Conservation (phyloP, 2,797 vertebrate genomes). For the Pelochelys cantorii region DNA sequence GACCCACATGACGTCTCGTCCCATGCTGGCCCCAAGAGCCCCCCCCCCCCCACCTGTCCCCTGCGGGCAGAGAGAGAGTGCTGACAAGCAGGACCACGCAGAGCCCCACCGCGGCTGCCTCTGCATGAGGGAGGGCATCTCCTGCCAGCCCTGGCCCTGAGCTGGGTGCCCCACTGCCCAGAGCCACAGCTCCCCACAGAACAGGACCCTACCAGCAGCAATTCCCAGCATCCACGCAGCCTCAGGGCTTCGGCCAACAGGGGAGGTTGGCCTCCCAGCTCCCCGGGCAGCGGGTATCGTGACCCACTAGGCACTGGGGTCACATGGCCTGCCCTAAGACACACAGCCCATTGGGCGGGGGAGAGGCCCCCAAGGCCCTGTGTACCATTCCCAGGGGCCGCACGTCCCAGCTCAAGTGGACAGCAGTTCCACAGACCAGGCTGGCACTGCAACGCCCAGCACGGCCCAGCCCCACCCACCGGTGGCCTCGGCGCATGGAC, state of each 20-base stretch:
- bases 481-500: background rate
- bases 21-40: background rate
- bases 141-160: too few species aligned
- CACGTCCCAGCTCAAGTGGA: background rate
- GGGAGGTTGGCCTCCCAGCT: too few species aligned
- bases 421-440: background rate
- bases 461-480: slow-evolving; percentile 20
- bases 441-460: background rate
- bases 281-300: too few species aligned
- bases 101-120: background rate
- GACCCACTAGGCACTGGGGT: too few species aligned
- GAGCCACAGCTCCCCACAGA: background rate
- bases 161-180: background rate
- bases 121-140: too few species aligned
- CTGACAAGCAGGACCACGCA: background rate
- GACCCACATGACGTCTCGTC: too few species aligned
- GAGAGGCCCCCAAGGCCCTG: background rate
- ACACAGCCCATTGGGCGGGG: background rate
- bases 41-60: too few species aligned
- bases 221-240: background rate
- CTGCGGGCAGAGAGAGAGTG: too few species aligned
- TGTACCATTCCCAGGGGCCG: too few species aligned
- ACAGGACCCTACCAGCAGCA: background rate
- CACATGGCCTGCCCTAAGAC: too few species aligned
- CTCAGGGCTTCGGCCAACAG: background rate